Evolutionary conservation across 2,888 invertebrate species (phyloP).

Genomic region (Nasonia oneida): DNA sequence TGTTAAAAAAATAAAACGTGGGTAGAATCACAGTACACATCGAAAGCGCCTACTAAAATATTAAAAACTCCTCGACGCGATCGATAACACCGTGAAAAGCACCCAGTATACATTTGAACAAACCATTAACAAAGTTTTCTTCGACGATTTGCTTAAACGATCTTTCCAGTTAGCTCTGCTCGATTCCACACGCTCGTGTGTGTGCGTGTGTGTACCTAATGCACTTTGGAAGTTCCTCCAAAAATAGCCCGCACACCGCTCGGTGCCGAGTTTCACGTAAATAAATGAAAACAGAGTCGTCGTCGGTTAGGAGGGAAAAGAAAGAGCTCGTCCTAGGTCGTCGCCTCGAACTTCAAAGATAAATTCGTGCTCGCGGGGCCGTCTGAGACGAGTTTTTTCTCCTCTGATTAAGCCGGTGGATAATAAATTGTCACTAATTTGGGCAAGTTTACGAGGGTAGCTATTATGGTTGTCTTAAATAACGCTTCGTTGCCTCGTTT

Average conservation of each 20-base stretch:
- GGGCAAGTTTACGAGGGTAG: neutral
- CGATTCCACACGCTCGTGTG: constrained; percentile 14
- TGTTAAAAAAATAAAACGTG: no score
- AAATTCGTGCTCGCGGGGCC: neutral
- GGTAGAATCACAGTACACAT: no score
- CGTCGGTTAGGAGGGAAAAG: neutral
- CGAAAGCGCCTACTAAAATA: no score
- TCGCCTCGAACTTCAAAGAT: constrained; percentile 32
- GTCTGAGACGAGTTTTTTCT: neutral
- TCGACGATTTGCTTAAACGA: constrained; percentile 22
- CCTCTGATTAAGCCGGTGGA: neutral
- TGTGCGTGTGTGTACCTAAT: constrained; percentile 21
- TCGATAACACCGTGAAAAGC: no score
- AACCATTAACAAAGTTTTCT: constrained; percentile 3
- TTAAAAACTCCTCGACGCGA: no score
- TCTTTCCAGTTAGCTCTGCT: constrained; percentile 25
- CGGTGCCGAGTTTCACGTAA: constrained; percentile 38
- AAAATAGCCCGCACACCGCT: constrained; percentile 38
- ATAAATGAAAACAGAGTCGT: constrained; percentile 47
- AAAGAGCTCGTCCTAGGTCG: constrained; percentile 12
- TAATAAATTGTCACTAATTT: constrained; percentile 11
- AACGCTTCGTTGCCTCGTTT: neutral
- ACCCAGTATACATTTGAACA: neutral
- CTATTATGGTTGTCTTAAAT: neutral
- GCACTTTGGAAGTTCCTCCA: constrained; percentile 46